Percentiles rank a stretch among this genome's conserved stretches.
Conservation (phyloP, 2,888 invertebrate species). For the Onchidella celtica region DNA sequence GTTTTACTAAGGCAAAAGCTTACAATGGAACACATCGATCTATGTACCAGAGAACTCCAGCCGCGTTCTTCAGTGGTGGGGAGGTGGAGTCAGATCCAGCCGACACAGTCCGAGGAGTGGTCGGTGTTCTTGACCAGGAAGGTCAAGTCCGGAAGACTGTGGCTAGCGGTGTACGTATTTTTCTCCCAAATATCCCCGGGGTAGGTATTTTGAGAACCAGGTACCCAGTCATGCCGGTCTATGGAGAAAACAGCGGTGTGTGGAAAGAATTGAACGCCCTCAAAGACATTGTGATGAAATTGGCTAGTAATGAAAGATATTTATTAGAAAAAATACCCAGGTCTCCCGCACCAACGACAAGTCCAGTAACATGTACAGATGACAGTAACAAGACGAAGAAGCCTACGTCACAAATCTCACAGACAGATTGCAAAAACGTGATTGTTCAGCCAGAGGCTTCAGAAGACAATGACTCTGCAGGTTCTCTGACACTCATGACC, state of each 20-base stretch:
- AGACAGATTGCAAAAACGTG: background rate
- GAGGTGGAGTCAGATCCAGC: constrained; percentile 56
- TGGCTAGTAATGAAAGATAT: background rate
- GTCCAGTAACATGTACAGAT: background rate
- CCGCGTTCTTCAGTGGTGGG: constrained; percentile 59
- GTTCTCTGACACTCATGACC: background rate
- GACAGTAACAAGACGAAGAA: background rate
- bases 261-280: constrained; percentile 66
- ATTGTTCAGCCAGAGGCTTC: background rate
- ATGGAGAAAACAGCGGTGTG: constrained; percentile 64
- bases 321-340: background rate
- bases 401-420: background rate
- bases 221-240: constrained; percentile 70
- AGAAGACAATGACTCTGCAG: background rate
- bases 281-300: constrained; percentile 42
- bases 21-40: constrained; percentile 59
- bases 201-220: constrained; percentile 66
- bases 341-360: background rate
- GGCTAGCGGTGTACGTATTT: constrained; percentile 59
- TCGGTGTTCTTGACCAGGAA: constrained; percentile 50
- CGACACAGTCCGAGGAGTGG: constrained; percentile 59
- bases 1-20: constrained; percentile 52
- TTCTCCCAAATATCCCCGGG: constrained; percentile 59
- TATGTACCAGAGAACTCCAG: constrained; percentile 60
- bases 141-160: constrained; percentile 53